phyloP scores from a whole-genome alignment of 2,888 invertebrate genomes.

The Nineta flava region DNA sequence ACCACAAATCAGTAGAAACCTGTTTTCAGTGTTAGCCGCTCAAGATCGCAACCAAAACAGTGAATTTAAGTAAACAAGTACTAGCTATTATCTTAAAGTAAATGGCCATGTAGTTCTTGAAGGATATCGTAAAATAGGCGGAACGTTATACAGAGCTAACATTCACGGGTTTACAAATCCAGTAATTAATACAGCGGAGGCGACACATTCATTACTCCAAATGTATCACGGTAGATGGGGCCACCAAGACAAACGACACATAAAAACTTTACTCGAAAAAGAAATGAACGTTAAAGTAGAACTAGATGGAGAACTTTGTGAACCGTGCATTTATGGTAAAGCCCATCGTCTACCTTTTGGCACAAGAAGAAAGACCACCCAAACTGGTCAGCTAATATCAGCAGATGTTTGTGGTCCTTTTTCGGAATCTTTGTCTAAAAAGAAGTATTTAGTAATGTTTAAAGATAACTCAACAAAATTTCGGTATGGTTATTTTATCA shows the following conservation, averaged over 20 bases:
- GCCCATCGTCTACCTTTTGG: not conserved
- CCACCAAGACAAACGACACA: not conserved
- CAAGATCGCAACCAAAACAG: not conserved
- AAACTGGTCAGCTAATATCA: not conserved
- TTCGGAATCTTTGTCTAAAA: not conserved
- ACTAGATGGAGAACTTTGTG: not conserved
- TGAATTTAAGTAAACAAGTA: not conserved
- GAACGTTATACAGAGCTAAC: not conserved
- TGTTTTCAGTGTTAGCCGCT: not conserved
- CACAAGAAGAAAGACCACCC: not conserved
- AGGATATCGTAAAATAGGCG: not conserved
- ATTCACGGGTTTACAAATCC: not conserved
- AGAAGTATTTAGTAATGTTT: not conserved
- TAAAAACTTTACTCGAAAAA: not conserved
- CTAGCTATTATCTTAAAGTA: not conserved
- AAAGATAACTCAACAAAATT: too few species aligned
- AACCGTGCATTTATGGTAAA: too few species aligned
- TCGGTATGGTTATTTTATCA: too few species aligned
- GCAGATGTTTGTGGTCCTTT: not conserved
- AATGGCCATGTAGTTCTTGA: not conserved
- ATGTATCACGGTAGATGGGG: not conserved
- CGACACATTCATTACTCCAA: not conserved
- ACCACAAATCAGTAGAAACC: not conserved
- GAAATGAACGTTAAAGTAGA: not conserved
- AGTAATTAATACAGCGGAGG: not conserved